A percentile compares a stretch with the other conserved stretches of the same genome.
Evolutionary conservation across 2,113 vertebrate species (phyloP).

Genomic region (Burhinus oedicnemus): DNA sequence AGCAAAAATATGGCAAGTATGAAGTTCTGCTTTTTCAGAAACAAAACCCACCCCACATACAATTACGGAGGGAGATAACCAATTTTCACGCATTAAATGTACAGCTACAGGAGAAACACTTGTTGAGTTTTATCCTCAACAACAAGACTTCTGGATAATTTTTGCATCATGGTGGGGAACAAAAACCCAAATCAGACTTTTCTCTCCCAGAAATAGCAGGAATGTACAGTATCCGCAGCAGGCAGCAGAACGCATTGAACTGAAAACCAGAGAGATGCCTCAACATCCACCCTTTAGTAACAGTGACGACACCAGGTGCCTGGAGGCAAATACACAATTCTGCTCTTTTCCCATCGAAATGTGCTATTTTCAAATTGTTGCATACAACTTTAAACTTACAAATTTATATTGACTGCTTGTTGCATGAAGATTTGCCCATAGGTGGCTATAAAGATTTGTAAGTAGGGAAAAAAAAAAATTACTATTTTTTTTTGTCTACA

Average conservation of each 20-base stretch:
- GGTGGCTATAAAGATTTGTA: background rate
- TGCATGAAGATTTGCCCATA: background rate
- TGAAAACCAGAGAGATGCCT: background rate
- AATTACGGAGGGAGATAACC: rapidly evolving
- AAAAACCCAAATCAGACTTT: background rate
- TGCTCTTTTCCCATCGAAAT: rapidly evolving
- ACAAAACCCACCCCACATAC: rapidly evolving
- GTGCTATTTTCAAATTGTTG: background rate
- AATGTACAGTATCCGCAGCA: rapidly evolving
- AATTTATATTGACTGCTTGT: background rate
- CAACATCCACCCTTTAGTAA: background rate
- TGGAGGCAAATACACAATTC: background rate
- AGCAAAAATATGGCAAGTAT: background rate
- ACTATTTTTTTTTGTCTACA: background rate
- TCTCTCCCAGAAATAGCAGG: background rate
- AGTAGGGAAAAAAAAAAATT: background rate
- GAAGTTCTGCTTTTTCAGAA: background rate
- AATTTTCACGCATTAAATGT: background rate
- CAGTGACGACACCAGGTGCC: background rate
- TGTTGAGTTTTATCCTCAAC: background rate
- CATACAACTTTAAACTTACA: background rate
- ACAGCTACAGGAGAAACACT: background rate
- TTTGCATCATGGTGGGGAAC: background rate
- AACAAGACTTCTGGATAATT: background rate
- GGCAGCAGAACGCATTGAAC: rapidly evolving